Evolutionary conservation across 2,888 invertebrate species (phyloP).

Genomic region (Nemapogon koenigi): DNA sequence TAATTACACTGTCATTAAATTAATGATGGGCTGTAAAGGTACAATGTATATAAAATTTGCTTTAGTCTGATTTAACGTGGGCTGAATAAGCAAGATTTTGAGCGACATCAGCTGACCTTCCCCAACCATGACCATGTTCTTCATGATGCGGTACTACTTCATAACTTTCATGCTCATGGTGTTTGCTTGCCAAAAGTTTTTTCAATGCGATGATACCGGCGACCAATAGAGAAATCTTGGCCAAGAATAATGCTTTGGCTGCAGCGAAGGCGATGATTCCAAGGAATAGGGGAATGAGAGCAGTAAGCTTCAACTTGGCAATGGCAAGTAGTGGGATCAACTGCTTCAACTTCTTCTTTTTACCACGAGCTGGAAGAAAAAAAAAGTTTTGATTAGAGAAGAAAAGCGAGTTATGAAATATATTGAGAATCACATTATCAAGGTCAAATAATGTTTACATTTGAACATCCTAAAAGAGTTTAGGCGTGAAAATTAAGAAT

Average conservation of each 20-base stretch:
- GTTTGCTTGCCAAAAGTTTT: constrained; percentile 77
- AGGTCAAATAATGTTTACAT: no score
- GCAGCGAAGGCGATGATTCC: constrained; percentile 78
- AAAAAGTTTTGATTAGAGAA: no score
- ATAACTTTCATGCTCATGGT: constrained; percentile 72
- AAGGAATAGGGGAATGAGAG: constrained; percentile 78
- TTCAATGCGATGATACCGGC: constrained; percentile 72
- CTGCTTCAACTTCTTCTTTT: constrained; percentile 80
- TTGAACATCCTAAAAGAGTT: no score
- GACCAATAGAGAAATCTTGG: constrained; percentile 81
- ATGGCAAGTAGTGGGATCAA: constrained; percentile 77
- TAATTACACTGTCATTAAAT: not conserved
- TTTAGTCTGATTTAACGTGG: constrained; percentile 51
- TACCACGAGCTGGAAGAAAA: constrained; percentile 71
- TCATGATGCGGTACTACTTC: constrained; percentile 76
- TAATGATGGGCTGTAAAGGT: not conserved
- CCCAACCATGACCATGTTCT: constrained; percentile 73
- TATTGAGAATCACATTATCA: no score
- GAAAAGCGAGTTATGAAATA: no score
- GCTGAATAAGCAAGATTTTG: constrained; percentile 68
- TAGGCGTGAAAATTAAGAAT: no score
- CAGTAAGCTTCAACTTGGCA: constrained; percentile 79
- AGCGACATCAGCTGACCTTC: constrained; percentile 55
- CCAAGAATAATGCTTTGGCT: constrained; percentile 84
- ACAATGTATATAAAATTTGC: constrained; percentile 2